phyloP scores from a whole-genome alignment of 2,888 invertebrate species.

The Andrena camellia region DNA sequence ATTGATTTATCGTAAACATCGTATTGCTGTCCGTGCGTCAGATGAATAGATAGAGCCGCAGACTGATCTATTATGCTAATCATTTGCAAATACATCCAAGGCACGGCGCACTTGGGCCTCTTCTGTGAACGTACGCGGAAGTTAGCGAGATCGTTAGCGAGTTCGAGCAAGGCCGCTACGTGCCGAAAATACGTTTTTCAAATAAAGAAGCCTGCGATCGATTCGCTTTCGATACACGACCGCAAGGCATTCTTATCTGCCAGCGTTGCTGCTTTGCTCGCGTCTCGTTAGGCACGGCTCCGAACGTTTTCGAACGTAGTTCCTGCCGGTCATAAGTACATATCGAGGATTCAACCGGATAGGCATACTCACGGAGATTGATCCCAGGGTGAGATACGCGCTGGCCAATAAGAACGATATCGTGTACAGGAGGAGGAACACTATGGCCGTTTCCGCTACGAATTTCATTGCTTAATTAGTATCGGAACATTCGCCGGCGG shows the following conservation, averaged over 20 bases:
- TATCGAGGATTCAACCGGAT: not conserved
- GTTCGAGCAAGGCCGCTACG: conserved; percentile 69
- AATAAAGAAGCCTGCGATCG: conserved; percentile 50
- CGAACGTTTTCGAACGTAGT: not conserved
- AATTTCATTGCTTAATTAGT: conserved; percentile 33
- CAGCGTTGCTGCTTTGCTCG: not conserved
- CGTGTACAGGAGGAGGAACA: conserved; percentile 77
- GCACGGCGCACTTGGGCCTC: conserved; percentile 77
- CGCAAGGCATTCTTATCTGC: conserved; percentile 2
- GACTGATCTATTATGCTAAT: conserved; percentile 81
- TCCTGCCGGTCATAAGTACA: not conserved
- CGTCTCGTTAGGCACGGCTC: not conserved
- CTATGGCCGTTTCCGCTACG: conserved; percentile 77
- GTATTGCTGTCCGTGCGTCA: conserved; percentile 69
- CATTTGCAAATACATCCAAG: conserved; percentile 83
- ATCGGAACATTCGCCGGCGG: not conserved
- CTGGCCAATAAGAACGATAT: conserved; percentile 77
- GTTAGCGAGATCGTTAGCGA: conserved; percentile 70
- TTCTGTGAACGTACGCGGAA: conserved; percentile 78
- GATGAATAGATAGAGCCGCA: conserved; percentile 75
- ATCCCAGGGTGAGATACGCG: conserved; percentile 79
- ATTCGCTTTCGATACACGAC: conserved; percentile 51
- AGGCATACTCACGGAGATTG: conserved; percentile 78
- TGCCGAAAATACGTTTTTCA: conserved; percentile 66
- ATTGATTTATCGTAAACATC: conserved; percentile 72